Conservation (phyloP, 2,888 invertebrate species). For the Siphlonurus alternatus region DNA sequence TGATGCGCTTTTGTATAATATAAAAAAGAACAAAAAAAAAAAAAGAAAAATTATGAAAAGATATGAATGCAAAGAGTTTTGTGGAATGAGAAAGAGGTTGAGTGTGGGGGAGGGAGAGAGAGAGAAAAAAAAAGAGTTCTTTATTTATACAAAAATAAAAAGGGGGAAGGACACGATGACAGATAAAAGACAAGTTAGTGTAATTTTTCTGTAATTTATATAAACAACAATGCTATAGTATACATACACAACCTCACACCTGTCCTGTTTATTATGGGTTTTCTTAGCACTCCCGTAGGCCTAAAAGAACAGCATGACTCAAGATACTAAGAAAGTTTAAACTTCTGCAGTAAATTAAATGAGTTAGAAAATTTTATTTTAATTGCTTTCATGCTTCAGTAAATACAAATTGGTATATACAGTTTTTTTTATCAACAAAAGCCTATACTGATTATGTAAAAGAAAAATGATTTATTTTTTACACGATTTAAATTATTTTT, state of each 20-base stretch:
- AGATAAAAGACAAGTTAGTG: constrained; percentile 1
- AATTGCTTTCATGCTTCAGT: too few relatives aligned
- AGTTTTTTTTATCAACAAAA: too few relatives aligned
- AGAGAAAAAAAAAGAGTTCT: background rate
- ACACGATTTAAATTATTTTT: too few relatives aligned
- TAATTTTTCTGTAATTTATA: constrained; percentile 2
- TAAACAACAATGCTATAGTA: background rate
- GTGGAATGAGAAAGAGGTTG: background rate
- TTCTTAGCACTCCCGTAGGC: too few relatives aligned
- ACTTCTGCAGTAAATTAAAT: too few relatives aligned
- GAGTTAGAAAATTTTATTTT: too few relatives aligned
- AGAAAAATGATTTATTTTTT: too few relatives aligned
- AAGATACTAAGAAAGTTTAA: too few relatives aligned
- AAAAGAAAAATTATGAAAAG: constrained; percentile 1
- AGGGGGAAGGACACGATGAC: background rate
- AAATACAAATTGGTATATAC: too few relatives aligned
- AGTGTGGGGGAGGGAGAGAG: background rate
- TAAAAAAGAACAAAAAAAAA: constrained; percentile 1
- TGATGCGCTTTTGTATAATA: constrained; percentile 2
- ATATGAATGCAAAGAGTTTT: constrained; percentile 4
- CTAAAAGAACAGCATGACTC: too few relatives aligned
- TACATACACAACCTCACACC: background rate
- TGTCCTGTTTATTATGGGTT: too few relatives aligned
- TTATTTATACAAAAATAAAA: background rate
- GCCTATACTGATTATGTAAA: too few relatives aligned